These are phyloP conservation scores for Lepus timidus DNA, from an alignment of 2,113 vertebrate genomes.

Conservation along the genomic window DNA sequence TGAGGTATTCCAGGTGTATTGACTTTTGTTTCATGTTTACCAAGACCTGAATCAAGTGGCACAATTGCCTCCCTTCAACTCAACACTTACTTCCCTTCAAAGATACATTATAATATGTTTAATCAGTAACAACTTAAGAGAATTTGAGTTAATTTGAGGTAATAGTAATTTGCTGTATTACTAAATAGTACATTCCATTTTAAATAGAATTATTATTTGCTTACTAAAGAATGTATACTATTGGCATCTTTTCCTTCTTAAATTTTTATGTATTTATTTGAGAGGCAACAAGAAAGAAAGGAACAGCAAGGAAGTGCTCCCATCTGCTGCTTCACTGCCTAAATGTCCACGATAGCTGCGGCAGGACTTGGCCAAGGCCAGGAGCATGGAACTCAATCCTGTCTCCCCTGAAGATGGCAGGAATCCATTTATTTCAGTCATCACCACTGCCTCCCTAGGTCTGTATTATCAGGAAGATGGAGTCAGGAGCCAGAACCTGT, in stretches of 20 bases:
- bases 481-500: too few species aligned
- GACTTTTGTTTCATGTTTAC: not conserved
- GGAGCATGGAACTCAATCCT: too few species aligned
- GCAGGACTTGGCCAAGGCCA: too few species aligned
- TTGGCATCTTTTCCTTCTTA: not conserved
- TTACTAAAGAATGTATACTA: not conserved
- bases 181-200: not conserved
- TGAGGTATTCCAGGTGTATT: not conserved
- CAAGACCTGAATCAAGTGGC: not conserved
- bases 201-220: conserved; percentile 12
- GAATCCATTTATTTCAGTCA: too few species aligned
- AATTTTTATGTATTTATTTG: too few species aligned
- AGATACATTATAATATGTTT: not conserved
- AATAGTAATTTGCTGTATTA: not conserved
- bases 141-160: conserved; percentile 36
- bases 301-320: too few species aligned
- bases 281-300: too few species aligned
- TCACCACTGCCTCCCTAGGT: too few species aligned
- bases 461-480: too few species aligned
- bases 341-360: too few species aligned
- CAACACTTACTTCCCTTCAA: not conserved
- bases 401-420: too few species aligned
- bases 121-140: not conserved
- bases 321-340: too few species aligned
- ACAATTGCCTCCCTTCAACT: not conserved